Percentiles rank a stretch among this genome's conserved stretches.
Evolutionary conservation across 2,888 invertebrate species (phyloP).

Genomic region (Calameuta pallipes): DNA sequence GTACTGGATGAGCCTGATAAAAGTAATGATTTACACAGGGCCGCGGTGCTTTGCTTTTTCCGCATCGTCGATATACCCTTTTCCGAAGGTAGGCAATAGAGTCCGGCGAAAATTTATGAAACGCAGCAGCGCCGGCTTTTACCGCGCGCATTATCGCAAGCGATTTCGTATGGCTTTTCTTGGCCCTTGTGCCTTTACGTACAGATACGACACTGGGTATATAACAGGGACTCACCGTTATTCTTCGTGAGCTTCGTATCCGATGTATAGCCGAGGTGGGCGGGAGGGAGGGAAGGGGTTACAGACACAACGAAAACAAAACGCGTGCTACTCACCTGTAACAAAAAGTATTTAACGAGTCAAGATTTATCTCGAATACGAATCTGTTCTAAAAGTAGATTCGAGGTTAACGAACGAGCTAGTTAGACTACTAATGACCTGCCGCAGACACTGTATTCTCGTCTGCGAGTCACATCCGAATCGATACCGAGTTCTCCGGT

Average conservation of each 20-base stretch:
- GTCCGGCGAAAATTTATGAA: not conserved
- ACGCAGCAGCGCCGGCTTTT: not conserved
- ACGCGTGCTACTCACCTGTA: not conserved
- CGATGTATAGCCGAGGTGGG: not conserved
- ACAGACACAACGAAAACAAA: not conserved
- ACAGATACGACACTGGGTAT: not conserved
- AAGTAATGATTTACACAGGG: constrained; percentile 61
- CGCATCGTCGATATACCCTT: not conserved
- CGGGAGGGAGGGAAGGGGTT: not conserved
- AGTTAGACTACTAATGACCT: not conserved
- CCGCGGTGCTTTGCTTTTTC: constrained; percentile 23
- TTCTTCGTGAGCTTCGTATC: not conserved
- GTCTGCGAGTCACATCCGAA: not conserved
- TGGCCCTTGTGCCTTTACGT: not conserved
- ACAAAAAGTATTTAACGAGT: not conserved
- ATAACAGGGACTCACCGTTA: not conserved
- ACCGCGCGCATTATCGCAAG: not conserved
- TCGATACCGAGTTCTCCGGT: not conserved
- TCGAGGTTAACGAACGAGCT: not conserved
- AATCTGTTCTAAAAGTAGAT: not conserved
- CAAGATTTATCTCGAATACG: not conserved
- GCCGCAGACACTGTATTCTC: not conserved
- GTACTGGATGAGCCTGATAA: constrained; percentile 62
- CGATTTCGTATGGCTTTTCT: not conserved
- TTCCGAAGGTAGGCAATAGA: not conserved